Evolutionary conservation across 2,113 vertebrate species (phyloP).

Genomic region (Neomonachus schauinslandi): DNA sequence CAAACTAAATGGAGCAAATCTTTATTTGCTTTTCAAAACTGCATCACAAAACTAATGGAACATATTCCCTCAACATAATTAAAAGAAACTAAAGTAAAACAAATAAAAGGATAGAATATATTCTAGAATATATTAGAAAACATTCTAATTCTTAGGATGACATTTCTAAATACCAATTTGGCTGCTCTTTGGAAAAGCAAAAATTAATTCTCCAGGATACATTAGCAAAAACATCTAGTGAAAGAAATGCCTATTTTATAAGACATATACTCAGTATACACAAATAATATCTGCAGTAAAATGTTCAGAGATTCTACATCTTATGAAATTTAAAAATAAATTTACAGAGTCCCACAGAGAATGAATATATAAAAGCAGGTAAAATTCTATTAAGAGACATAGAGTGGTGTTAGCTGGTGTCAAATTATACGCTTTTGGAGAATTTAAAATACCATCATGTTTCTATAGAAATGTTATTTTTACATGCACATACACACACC

Average conservation of each 20-base stretch:
- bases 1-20: background rate
- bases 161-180: slow-evolving; percentile 47
- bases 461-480: slow-evolving; percentile 36
- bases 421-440: background rate
- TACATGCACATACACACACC: background rate
- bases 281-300: slow-evolving; percentile 27
- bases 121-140: slow-evolving; percentile 42
- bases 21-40: slow-evolving; percentile 41
- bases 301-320: background rate
- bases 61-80: background rate
- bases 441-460: background rate
- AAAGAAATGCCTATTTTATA: slow-evolving; percentile 17
- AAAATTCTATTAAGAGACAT: background rate
- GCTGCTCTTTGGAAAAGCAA: slow-evolving; percentile 27
- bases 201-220: slow-evolving; percentile 25
- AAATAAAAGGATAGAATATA: slow-evolving; percentile 3
- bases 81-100: slow-evolving; percentile 12
- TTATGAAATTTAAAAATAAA: slow-evolving; percentile 55
- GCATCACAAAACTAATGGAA: slow-evolving; percentile 24
- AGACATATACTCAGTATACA: background rate
- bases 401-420: background rate
- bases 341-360: background rate
- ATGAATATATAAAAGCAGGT: background rate
- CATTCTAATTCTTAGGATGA: background rate
- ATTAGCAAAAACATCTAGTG: slow-evolving; percentile 8